These are phyloP conservation scores for Salvelinus sp. DNA, from an alignment of 2,113 vertebrate species.

Conservation along the genomic window DNA sequence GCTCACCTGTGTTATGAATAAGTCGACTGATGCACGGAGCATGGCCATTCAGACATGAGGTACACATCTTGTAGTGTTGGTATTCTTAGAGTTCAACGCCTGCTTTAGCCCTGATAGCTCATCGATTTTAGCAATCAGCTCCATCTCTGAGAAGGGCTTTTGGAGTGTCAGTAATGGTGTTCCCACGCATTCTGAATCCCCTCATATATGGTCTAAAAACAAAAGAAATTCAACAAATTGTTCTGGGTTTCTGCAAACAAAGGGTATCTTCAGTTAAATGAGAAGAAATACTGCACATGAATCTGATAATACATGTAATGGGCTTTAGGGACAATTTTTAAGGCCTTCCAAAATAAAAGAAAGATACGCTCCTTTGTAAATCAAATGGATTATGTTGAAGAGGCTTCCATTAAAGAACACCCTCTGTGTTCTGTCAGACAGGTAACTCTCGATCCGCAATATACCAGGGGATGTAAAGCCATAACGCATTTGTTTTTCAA, in stretches of 20 bases:
- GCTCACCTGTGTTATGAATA: conserved; percentile 46
- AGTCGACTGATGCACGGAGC: conserved; percentile 27
- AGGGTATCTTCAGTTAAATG: background rate
- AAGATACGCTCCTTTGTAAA: conserved; percentile 1
- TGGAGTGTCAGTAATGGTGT: conserved; percentile 52
- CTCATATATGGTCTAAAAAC: conserved; percentile 65
- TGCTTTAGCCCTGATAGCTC: conserved; percentile 34
- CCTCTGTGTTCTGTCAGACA: too few relatives aligned
- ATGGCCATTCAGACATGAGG: conserved; percentile 67
- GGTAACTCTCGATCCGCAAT: too few relatives aligned
- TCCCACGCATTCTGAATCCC: conserved; percentile 64
- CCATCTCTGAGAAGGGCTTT: conserved; percentile 45
- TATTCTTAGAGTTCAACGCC: conserved; percentile 54
- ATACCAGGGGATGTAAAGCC: too few relatives aligned
- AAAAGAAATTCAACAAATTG: conserved; percentile 47
- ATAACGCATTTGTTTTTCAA: too few relatives aligned
- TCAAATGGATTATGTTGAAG: too few relatives aligned
- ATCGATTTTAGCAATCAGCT: conserved; percentile 34
- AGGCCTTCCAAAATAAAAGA: conserved; percentile 44
- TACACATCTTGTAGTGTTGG: conserved; percentile 58
- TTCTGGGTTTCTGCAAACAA: conserved; percentile 32
- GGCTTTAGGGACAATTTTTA: too few relatives aligned
- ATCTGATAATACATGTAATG: too few relatives aligned
- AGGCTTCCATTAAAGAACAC: too few relatives aligned
- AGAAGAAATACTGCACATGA: background rate